Conservation (phyloP, 2,113 vertebrate species). For the Neofelis nebulosa region DNA sequence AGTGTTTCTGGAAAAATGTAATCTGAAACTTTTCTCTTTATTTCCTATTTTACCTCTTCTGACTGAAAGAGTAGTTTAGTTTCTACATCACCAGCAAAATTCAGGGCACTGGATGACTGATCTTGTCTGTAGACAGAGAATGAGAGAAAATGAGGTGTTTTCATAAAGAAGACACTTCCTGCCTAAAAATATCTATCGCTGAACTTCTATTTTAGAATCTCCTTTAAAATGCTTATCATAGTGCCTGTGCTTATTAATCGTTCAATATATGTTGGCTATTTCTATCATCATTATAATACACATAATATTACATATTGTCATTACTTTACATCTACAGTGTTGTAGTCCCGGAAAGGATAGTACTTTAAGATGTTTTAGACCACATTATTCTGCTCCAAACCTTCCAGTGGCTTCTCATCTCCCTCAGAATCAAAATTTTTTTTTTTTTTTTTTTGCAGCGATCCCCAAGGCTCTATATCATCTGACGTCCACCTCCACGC, state of each 20-base stretch:
- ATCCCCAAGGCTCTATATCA: background rate
- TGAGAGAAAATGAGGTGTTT: conserved; percentile 15
- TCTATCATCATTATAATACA: background rate
- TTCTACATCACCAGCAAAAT: background rate
- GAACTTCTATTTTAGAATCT: conserved; percentile 30
- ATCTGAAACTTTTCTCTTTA: background rate
- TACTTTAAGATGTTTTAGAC: background rate
- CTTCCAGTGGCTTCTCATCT: background rate
- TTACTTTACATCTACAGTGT: background rate
- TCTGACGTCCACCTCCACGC: background rate
- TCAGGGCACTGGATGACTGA: background rate
- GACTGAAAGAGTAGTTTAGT: background rate
- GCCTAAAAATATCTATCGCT: background rate
- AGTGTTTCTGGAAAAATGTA: background rate
- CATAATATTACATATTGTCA: background rate
- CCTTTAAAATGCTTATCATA: background rate
- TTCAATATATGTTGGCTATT: background rate
- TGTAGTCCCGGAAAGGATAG: background rate
- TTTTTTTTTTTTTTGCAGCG: background rate
- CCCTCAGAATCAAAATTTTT: background rate
- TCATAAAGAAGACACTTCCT: background rate
- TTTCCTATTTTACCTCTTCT: background rate
- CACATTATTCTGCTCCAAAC: background rate
- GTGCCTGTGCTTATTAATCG: background rate
- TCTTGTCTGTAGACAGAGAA: background rate